phyloP scores from a whole-genome alignment of 1,140 invertebrate genomes.

The Drosophila nikananu region DNA sequence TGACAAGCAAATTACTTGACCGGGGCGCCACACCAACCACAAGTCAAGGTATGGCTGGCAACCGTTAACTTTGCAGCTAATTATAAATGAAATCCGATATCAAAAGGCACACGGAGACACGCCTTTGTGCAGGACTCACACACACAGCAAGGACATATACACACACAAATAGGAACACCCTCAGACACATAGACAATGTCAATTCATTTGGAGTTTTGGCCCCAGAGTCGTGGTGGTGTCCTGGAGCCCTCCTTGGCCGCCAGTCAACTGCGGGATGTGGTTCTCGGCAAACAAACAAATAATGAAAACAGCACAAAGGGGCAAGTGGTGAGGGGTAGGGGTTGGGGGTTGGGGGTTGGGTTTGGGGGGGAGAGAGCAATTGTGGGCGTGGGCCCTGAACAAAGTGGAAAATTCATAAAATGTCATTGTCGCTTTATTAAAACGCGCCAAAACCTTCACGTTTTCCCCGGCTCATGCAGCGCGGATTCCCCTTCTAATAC shows the following conservation, averaged over 20 bases:
- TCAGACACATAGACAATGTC: conserved; percentile 47
- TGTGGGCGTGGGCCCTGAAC: conserved; percentile 63
- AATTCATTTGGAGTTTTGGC: conserved; percentile 65
- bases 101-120: conserved; percentile 70
- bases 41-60: conserved; percentile 73
- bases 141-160: conserved; percentile 21
- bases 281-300: conserved; percentile 76
- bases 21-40: conserved; percentile 66
- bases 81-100: conserved; percentile 83
- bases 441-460: conserved; percentile 75
- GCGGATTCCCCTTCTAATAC: conserved; percentile 41
- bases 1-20: conserved; percentile 74
- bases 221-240: conserved; percentile 17
- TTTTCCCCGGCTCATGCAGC: conserved; percentile 29
- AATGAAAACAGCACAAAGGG: conserved; percentile 57
- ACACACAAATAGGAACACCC: conserved; percentile 6
- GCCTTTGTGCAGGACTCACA: conserved; percentile 63
- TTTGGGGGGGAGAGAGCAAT: background rate
- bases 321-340: background rate
- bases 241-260: conserved; percentile 24
- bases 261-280: conserved; percentile 62
- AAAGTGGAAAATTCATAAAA: conserved; percentile 83
- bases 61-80: conserved; percentile 79
- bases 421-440: conserved; percentile 83
- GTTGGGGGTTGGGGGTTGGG: background rate